phyloP scores from a whole-genome alignment of 2,888 invertebrate genomes.

The Ischnura elegans region DNA sequence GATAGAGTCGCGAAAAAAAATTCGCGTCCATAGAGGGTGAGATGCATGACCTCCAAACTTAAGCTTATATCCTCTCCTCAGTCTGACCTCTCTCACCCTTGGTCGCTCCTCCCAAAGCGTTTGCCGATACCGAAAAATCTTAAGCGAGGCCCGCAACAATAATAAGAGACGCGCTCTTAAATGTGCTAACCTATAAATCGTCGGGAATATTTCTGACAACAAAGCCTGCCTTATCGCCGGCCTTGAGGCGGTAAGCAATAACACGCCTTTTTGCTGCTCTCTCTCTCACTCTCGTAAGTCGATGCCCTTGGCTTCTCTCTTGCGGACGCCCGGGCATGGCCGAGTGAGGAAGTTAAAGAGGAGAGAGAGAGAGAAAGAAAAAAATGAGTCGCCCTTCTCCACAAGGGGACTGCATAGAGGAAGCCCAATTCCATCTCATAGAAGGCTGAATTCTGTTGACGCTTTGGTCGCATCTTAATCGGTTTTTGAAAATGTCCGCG shows the following conservation, averaged over 20 bases:
- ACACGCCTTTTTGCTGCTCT: slow-evolving; percentile 22
- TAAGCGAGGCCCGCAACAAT: not conserved
- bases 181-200: slow-evolving; percentile 3
- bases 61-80: not conserved
- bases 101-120: not conserved
- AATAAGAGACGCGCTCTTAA: not conserved
- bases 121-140: slow-evolving; percentile 1
- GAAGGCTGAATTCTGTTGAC: too few relatives aligned
- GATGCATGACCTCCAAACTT: too few relatives aligned
- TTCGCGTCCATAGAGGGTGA: too few relatives aligned
- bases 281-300: too few relatives aligned
- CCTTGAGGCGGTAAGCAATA: slow-evolving; percentile 59
- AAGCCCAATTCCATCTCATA: too few relatives aligned
- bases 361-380: not conserved
- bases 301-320: slow-evolving; percentile 55
- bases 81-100: not conserved
- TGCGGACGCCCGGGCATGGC: not conserved
- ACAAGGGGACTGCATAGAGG: not conserved
- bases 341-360: too few relatives aligned
- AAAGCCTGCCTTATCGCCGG: slow-evolving; percentile 32
- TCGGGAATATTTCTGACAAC: slow-evolving; percentile 31
- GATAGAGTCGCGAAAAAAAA: too few relatives aligned
- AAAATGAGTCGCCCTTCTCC: slow-evolving; percentile 1
- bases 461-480: too few relatives aligned
- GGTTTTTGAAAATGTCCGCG: too few relatives aligned